Evolutionary conservation across 2,113 vertebrate genomes (phyloP), one percentile per base, ranked within the genome.

Genomic region (Sander vitreus): DNA sequence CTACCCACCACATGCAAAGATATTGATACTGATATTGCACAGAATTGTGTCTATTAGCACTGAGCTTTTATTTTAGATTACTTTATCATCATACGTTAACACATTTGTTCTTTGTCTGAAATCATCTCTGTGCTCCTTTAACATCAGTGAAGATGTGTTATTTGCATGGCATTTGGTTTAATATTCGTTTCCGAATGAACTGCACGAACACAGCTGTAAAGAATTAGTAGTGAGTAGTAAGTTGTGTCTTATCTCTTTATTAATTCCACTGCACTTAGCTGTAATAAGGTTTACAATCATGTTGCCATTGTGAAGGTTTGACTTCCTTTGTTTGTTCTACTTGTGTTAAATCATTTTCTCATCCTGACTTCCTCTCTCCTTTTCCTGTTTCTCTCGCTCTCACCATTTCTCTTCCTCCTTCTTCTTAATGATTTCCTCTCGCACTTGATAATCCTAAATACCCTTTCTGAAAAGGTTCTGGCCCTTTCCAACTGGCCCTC

Each of bases 401-500:
- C 63, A 60, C 63, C 6, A 2, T 76, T 64, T 70, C 68, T 63
- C 68, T 87, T 83, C 80, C 81, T 88, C 63, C 59, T 54, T 76
- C 67, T 55, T 50, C 63, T 73, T 73, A 88, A 92, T 81, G 83
- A 92, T 87, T 93, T 93, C 89, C 86, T 79, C 76, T 90, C 80
- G 81, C 75, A 59, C 73, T 90, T 57, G 55, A 59, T 86, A 85
- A 85, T 91, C 79, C 70, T 87, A 63, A 91, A 90, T 83, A 80
- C 78, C 76, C 84, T 80, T 73, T 87, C 73, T 69, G 67, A 91
- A 91, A 89, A 79, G 76, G 88, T 81, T 89, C 81, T 83, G 85
- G 80, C 84, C 83, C 57, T 59, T 81, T 89, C 85, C 85, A 88
- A 89, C 79, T 84, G 80, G 85, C 91, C 90, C 91, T 87, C 89